Evolutionary conservation across 92 coral and sea anemone genomes (phyloP).

Genomic region (Hydrozoanthus gracilis): DNA sequence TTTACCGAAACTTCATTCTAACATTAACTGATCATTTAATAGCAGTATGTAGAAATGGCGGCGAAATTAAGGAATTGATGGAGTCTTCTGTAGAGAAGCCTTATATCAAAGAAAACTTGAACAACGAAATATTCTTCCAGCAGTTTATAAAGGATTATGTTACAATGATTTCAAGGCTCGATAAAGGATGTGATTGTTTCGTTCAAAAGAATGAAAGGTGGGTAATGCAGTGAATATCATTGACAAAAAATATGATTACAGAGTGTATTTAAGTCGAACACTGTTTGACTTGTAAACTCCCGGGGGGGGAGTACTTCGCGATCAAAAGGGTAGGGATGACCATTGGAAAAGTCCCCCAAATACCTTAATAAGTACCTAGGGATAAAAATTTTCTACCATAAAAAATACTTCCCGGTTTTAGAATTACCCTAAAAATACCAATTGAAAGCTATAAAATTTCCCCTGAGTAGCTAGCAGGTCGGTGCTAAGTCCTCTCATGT

Average conservation of each 20-base stretch:
- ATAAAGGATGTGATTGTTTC: constrained; percentile 31
- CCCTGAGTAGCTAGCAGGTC: too few relatives aligned
- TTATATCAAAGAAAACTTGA: not conserved
- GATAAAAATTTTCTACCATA: too few relatives aligned
- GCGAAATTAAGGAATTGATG: not conserved
- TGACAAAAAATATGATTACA: not conserved
- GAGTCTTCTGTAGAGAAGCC: not conserved
- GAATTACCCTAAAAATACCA: too few relatives aligned
- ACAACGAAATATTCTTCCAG: not conserved
- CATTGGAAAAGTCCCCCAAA: too few relatives aligned
- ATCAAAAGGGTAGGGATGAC: too few relatives aligned
- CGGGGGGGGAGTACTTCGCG: too few relatives aligned
- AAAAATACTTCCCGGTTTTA: too few relatives aligned
- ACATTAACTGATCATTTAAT: constrained; percentile 51
- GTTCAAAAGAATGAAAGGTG: not conserved
- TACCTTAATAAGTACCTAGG: too few relatives aligned
- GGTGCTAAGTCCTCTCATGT: too few relatives aligned
- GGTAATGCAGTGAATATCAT: not conserved
- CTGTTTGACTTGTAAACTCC: not conserved
- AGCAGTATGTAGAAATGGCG: constrained; percentile 31
- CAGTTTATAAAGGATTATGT: not conserved
- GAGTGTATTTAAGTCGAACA: not conserved
- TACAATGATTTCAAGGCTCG: not conserved
- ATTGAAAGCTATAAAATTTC: too few relatives aligned
- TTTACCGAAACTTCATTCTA: constrained; percentile 59